These are phyloP conservation scores for Gallinago undulata DNA, from an alignment of 2,113 vertebrate genomes.

Conservation along the genomic window DNA sequence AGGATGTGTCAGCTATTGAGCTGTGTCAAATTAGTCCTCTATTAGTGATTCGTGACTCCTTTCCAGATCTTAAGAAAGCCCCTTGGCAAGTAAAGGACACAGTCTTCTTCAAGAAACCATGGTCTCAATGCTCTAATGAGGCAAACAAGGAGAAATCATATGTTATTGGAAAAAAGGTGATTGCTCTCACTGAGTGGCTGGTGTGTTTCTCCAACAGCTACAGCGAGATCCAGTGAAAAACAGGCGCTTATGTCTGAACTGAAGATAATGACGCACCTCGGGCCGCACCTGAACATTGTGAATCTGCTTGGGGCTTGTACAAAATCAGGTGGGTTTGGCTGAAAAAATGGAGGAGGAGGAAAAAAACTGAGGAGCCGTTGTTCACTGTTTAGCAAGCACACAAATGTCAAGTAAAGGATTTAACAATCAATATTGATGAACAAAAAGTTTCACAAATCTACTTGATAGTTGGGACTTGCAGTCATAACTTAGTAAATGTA, in stretches of 20 bases:
- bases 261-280: slow-evolving; percentile 99
- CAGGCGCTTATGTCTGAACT: slow-evolving; percentile 98
- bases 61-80: not conserved
- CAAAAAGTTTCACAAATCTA: not conserved
- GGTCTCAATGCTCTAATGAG: not conserved
- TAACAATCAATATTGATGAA: not conserved
- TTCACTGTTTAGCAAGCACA: not conserved
- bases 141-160: not conserved
- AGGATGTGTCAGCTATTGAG: not conserved
- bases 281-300: slow-evolving; percentile 96
- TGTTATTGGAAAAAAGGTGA: not conserved
- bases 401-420: not conserved
- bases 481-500: not conserved
- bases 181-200: not conserved
- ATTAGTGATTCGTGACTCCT: not conserved
- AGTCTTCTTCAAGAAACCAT: not conserved
- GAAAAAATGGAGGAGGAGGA: not conserved
- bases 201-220: slow-evolving; percentile 79
- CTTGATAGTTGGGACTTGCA: not conserved
- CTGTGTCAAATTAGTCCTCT: not conserved
- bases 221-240: slow-evolving; percentile 96
- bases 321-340: slow-evolving; percentile 86
- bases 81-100: not conserved
- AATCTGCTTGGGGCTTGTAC: slow-evolving; percentile 97
- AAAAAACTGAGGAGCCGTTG: too few relatives aligned